These are phyloP conservation scores for Pseudorasbora parva DNA, from an alignment of 2,113 vertebrate genomes.

Conservation along the genomic window DNA sequence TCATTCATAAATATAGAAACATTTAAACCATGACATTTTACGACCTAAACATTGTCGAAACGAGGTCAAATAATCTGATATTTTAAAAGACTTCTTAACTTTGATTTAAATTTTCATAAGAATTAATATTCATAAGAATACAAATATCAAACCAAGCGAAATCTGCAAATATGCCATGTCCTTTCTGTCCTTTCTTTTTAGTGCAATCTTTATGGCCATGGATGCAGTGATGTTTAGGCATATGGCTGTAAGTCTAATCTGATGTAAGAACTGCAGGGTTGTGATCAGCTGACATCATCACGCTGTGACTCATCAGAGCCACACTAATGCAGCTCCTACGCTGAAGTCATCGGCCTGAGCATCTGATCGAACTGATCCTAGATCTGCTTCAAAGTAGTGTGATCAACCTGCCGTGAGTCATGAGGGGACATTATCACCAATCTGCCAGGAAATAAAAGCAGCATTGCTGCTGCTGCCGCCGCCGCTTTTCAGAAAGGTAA, in stretches of 20 bases:
- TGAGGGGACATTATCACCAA: conserved; percentile 27
- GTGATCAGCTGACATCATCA: conserved; percentile 52
- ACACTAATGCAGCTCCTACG: conserved; percentile 25
- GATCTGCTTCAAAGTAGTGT: conserved; percentile 22
- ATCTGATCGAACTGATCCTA: conserved; percentile 26
- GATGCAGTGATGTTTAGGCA: conserved; percentile 8
- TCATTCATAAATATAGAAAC: too few species aligned
- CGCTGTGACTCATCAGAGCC: conserved; percentile 51
- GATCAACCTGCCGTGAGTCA: conserved; percentile 53
- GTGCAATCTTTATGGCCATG: neutral
- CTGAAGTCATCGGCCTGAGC: conserved; percentile 39
- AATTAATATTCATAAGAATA: too few species aligned
- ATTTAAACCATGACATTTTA: too few species aligned
- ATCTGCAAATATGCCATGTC: neutral
- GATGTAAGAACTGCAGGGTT: conserved; percentile 7
- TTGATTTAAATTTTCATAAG: too few species aligned
- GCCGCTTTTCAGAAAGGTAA: neutral
- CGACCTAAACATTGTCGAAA: too few species aligned
- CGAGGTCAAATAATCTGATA: too few species aligned
- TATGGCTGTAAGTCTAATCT: conserved; percentile 12
- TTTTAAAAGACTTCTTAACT: too few species aligned
- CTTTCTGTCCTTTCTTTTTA: neutral
- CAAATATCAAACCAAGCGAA: neutral
- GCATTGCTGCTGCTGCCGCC: neutral
- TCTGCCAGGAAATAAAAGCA: conserved; percentile 37